Conservation (phyloP, 2,113 vertebrate species). For the Echinops telfairi region DNA sequence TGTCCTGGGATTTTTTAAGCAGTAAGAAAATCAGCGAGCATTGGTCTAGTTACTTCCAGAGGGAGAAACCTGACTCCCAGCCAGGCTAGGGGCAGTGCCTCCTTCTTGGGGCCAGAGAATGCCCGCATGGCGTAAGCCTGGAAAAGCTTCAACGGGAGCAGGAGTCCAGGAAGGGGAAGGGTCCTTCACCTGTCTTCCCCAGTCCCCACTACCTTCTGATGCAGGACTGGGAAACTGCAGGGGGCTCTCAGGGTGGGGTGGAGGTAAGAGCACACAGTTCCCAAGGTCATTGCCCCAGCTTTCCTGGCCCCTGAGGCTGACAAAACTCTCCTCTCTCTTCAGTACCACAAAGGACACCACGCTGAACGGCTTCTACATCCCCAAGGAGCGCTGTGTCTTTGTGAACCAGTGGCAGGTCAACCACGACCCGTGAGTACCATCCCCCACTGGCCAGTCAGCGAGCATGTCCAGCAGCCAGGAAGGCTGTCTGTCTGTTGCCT, state of each 20-base stretch:
- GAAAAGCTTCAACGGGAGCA: background rate
- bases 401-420: conserved; percentile 97
- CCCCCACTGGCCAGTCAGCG: background rate
- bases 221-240: background rate
- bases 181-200: too few species aligned
- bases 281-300: too few species aligned
- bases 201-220: background rate
- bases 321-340: conserved; percentile 56
- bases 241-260: background rate
- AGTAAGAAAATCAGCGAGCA: background rate
- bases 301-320: background rate
- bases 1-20: background rate
- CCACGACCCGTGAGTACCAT: conserved; percentile 92
- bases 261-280: background rate
- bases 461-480: background rate
- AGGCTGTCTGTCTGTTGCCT: background rate
- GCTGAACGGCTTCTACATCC: conserved; percentile 93
- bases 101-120: background rate
- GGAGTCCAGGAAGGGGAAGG: background rate
- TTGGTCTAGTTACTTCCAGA: background rate
- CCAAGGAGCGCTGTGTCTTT: conserved; percentile 92
- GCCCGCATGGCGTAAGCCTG: background rate
- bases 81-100: background rate
- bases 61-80: background rate
- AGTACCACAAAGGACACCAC: conserved; percentile 92